A percentile compares a stretch with the other conserved stretches of the same genome.
Evolutionary conservation across 2,113 vertebrate species (phyloP).

Genomic region (Sturnira hondurensis): DNA sequence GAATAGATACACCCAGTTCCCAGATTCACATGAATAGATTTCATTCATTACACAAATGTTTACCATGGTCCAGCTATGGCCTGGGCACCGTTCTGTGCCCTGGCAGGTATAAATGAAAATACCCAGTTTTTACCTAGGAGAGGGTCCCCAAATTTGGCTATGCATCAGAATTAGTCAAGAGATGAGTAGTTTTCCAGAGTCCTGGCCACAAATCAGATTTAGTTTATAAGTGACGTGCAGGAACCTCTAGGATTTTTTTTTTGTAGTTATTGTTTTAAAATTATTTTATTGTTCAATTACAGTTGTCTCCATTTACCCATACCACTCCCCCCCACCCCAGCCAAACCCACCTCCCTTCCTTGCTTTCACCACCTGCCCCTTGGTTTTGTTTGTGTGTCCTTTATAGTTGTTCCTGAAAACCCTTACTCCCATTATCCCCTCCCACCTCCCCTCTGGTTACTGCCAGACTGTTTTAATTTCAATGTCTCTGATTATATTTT

Average conservation of each 20-base stretch:
- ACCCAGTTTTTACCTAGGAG: background rate
- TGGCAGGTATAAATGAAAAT: background rate
- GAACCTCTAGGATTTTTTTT: conserved; percentile 12
- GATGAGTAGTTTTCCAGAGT: background rate
- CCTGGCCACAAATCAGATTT: background rate
- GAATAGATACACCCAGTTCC: background rate
- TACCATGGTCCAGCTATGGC: background rate
- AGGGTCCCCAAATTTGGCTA: background rate
- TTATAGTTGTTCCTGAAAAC: too few relatives aligned
- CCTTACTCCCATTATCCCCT: too few relatives aligned
- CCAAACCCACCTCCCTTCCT: too few relatives aligned
- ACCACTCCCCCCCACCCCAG: too few relatives aligned
- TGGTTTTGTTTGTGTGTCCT: too few relatives aligned
- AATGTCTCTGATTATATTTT: too few relatives aligned
- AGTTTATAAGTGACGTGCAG: background rate
- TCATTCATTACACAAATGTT: conserved; percentile 15
- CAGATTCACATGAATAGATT: conserved; percentile 9
- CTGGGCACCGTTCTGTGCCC: background rate
- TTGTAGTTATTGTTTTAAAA: too few relatives aligned
- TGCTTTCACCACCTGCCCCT: too few relatives aligned
- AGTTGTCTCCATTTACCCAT: too few relatives aligned
- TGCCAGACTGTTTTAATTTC: too few relatives aligned
- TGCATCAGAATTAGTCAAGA: background rate
- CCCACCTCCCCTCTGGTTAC: too few relatives aligned
- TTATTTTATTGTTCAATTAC: too few relatives aligned